Conservation (phyloP, 2,888 invertebrate genomes). For the Rhogogaster chlorosoma region DNA sequence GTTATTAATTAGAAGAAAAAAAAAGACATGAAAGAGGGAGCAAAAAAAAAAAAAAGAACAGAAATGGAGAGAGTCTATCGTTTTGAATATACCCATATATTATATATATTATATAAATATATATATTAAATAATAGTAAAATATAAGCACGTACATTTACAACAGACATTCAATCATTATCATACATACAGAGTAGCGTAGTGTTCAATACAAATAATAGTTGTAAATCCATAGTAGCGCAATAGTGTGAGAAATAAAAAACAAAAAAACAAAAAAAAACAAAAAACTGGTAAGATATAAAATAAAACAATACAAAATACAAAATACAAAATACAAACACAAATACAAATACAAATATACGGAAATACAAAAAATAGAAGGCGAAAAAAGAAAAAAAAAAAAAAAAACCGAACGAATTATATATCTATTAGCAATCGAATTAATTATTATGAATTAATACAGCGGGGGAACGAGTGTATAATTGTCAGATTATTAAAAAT, state of each 20-base stretch:
- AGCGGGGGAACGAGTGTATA: background rate
- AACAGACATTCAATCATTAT: conserved; percentile 14
- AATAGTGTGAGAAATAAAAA: conserved; percentile 71
- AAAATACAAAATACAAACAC: background rate
- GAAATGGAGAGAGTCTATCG: conserved; percentile 46
- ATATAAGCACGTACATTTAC: conserved; percentile 1
- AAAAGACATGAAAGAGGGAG: background rate
- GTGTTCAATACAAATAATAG: conserved; percentile 66
- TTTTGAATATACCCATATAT: conserved; percentile 30
- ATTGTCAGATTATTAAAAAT: background rate
- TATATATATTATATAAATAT: conserved; percentile 64
- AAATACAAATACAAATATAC: conserved; percentile 1
- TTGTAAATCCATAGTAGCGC: conserved; percentile 74
- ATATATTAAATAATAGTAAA: conserved; percentile 63
- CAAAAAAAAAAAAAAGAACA: background rate
- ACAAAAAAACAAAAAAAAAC: conserved; percentile 55
- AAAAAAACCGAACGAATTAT: background rate
- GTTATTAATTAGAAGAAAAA: conserved; percentile 29
- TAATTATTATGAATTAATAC: background rate
- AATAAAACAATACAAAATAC: background rate
- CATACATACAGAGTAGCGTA: conserved; percentile 74
- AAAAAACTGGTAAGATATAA: conserved; percentile 47
- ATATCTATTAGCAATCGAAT: background rate
- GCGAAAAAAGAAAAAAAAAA: conserved; percentile 32
- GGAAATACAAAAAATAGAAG: conserved; percentile 56